Evolutionary conservation across 2,113 vertebrate species (phyloP).

Genomic region (Ptyas mucosa): DNA sequence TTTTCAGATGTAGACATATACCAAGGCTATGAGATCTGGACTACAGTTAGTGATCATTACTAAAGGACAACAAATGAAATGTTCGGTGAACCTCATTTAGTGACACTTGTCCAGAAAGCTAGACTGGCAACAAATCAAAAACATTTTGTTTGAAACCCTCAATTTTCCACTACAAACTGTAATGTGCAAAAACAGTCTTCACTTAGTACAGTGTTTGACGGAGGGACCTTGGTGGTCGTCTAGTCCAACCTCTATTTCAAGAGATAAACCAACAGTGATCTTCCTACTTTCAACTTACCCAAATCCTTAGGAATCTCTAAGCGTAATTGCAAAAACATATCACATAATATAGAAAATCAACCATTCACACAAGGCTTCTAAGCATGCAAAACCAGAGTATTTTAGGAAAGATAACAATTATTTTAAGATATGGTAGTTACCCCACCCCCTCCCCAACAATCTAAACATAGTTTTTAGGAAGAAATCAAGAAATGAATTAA

Average conservation of each 20-base stretch:
- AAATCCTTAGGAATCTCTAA: neutral
- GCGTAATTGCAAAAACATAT: neutral
- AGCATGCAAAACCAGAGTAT: accelerated
- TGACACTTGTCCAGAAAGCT: neutral
- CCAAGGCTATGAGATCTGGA: neutral
- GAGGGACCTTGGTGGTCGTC: neutral
- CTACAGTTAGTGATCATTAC: neutral
- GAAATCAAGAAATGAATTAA: conserved; percentile 57
- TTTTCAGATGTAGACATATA: neutral
- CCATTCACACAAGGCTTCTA: neutral
- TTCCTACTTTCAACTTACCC: neutral
- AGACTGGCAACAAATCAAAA: neutral
- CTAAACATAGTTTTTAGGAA: conserved; percentile 31
- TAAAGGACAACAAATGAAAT: neutral
- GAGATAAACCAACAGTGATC: neutral
- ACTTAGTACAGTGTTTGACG: neutral
- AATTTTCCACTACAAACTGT: neutral
- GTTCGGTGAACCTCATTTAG: neutral
- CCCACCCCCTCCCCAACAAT: conserved; percentile 6
- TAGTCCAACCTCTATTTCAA: neutral
- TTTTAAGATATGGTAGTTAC: neutral
- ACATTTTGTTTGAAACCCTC: neutral
- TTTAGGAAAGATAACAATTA: neutral
- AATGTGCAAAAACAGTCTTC: neutral
- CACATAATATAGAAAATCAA: neutral